Evolutionary conservation across 2,797 vertebrate species (phyloP).

Genomic region (Cetoscarus ocellatus): DNA sequence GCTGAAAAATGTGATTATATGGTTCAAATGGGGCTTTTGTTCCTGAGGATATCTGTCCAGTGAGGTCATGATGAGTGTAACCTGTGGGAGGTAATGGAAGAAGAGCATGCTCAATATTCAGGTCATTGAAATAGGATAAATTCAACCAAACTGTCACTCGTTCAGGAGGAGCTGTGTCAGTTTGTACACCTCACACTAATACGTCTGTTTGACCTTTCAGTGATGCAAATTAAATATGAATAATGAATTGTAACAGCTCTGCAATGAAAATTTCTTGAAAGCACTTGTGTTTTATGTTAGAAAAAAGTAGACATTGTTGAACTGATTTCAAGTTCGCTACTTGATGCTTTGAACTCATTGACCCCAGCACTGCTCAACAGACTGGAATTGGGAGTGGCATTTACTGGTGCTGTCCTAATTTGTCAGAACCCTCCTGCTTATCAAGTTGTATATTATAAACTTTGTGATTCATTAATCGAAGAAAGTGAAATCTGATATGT

Average conservation of each 20-base stretch:
- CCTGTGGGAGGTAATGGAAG: constrained; percentile 73
- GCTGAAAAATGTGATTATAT: constrained; percentile 69
- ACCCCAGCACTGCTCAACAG: too few species aligned
- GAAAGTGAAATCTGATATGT: too few species aligned
- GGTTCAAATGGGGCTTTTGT: constrained; percentile 71
- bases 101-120: constrained; percentile 57
- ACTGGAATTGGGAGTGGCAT: too few species aligned
- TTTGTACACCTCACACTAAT: background rate
- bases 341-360: too few species aligned
- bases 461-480: too few species aligned
- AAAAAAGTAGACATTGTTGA: too few species aligned
- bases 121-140: constrained; percentile 20
- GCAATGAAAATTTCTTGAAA: background rate
- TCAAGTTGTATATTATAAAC: too few species aligned
- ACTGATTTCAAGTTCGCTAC: too few species aligned
- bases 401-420: too few species aligned
- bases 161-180: constrained; percentile 11
- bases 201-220: background rate
- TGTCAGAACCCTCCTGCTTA: too few species aligned
- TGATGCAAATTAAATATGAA: background rate
- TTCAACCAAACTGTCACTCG: constrained; percentile 4
- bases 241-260: background rate
- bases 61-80: constrained; percentile 71
- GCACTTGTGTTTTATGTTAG: background rate
- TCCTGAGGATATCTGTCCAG: constrained; percentile 59